These are phyloP conservation scores for Colossoma macropomum DNA, from an alignment of 2,113 vertebrate species.

Conservation along the genomic window DNA sequence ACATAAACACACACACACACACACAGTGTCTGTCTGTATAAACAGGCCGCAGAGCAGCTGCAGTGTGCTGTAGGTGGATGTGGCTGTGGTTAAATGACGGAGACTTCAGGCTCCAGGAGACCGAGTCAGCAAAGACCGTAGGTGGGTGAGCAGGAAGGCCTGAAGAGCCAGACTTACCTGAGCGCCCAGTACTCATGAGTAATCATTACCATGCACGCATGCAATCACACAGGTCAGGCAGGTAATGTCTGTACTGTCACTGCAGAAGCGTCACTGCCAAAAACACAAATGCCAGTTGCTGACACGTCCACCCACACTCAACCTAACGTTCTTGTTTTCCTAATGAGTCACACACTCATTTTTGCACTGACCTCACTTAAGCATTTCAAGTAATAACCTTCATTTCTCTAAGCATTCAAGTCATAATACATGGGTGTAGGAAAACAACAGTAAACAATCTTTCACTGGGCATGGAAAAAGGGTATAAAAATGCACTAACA, in stretches of 20 bases:
- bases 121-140: conserved; percentile 33
- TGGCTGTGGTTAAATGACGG: background rate
- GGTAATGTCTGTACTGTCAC: background rate
- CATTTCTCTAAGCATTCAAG: too few species aligned
- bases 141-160: conserved; percentile 32
- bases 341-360: background rate
- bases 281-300: background rate
- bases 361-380: background rate
- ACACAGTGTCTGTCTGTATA: conserved; percentile 38
- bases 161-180: conserved; percentile 26
- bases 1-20: conserved; percentile 9
- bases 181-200: background rate
- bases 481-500: too few species aligned
- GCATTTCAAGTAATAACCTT: background rate
- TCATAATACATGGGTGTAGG: background rate
- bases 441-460: background rate
- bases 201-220: conserved; percentile 4
- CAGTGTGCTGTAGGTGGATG: conserved; percentile 40
- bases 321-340: background rate
- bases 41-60: conserved; percentile 38
- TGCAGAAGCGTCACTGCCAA: background rate
- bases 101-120: conserved; percentile 5
- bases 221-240: background rate
- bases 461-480: too few species aligned
- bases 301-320: background rate